Evolutionary conservation across 2,797 vertebrate species (phyloP), one percentile per base, ranked within the genome.

Genomic region (Pantherophis vulpinus): DNA sequence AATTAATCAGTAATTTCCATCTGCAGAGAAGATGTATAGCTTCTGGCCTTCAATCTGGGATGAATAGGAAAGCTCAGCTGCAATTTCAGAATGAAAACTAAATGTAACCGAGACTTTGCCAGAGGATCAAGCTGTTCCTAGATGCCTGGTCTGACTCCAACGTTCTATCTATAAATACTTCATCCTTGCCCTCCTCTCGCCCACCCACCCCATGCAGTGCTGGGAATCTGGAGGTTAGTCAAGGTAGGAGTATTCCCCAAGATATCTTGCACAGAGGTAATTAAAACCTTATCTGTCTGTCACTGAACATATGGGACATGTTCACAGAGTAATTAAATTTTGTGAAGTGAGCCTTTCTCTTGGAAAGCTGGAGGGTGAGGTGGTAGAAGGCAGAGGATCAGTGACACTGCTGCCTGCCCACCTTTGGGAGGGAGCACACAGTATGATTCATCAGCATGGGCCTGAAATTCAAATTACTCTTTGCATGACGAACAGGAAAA

Each of bases 241-340:
- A 92, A 88, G 60, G 55, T 94, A 93, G 89, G 70, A 55, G 93
- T 87, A 91, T 91, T 96, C 93, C 86, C 90, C 94, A 55, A 86
- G 87, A 94, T n/a, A 88, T 96, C 91, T 95, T n/a, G 54, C 94
- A 92, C 93, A 97, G 95, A 96, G 93, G 94, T 95, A 96, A 97
- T 97, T 97, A 97, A 95, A 97, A 93, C 94, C 94, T 96, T 94
- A 94, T 91, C 92, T 95, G 96, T 94, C 93, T 96, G 96, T 96
- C 96, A 94, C 93, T 90, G 94, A 97, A 96, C 98, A 98, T 98
- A 96, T 97, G 98, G 98, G 98, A 98, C 98, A 96, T 96, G 98
- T 98, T 98, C 98, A 96, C 92, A 95, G 96, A 97, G 97, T 98
- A 98, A 98, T 98, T 98, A 98, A 97, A 97, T 98, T 96, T 94